A percentile compares a stretch with the other conserved stretches of the same genome.
These are phyloP conservation scores for Limenitis camilla DNA, from an alignment of 2,888 invertebrate genomes.

Conservation along the genomic window DNA sequence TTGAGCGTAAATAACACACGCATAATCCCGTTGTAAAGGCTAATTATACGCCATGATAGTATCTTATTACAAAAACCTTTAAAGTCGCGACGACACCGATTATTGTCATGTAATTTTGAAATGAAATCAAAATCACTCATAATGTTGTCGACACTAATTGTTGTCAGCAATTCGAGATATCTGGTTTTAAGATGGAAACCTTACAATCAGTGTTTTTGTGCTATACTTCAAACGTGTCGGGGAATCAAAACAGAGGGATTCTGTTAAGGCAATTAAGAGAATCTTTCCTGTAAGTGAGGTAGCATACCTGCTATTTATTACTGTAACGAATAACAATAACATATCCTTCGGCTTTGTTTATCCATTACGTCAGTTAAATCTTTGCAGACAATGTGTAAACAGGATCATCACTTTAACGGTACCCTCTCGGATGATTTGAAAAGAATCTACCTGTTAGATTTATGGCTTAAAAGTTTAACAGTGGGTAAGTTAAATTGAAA, in stretches of 20 bases:
- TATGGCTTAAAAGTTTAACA: slow-evolving; percentile 19
- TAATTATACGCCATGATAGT: too few relatives aligned
- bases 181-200: slow-evolving; percentile 30
- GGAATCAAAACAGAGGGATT: slow-evolving; percentile 37
- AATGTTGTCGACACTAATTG: slow-evolving; percentile 27
- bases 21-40: too few relatives aligned
- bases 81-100: neutral
- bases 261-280: slow-evolving; percentile 51
- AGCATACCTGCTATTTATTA: slow-evolving; percentile 67
- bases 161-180: slow-evolving; percentile 28
- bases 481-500: neutral
- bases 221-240: slow-evolving; percentile 38
- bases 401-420: slow-evolving; percentile 65
- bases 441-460: slow-evolving; percentile 48
- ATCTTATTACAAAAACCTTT: too few relatives aligned
- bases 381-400: slow-evolving; percentile 44
- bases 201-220: slow-evolving; percentile 31
- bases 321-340: slow-evolving; percentile 44
- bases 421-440: slow-evolving; percentile 38
- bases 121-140: slow-evolving; percentile 18
- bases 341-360: slow-evolving; percentile 48
- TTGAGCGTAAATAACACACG: too few relatives aligned
- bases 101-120: slow-evolving; percentile 6
- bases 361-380: slow-evolving; percentile 63
- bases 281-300: slow-evolving; percentile 61